Conservation (phyloP, 92 coral and sea anemone genomes). For the Muricea muricata region DNA sequence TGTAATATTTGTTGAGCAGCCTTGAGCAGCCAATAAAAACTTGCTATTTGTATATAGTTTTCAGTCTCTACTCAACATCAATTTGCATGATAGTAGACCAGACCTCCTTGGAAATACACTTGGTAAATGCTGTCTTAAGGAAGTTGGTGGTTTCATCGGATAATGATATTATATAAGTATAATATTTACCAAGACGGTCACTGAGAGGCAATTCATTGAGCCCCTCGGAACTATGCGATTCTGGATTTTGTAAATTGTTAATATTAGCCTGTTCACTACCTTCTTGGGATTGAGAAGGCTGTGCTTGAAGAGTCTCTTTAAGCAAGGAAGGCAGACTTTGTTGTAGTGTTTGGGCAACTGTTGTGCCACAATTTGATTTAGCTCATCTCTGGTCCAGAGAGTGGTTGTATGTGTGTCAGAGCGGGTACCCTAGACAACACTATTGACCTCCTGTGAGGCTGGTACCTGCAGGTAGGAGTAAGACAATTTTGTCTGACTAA, state of each 20-base stretch:
- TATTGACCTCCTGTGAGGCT: background rate
- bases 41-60: no score
- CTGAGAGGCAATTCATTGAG: background rate
- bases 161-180: conserved; percentile 24
- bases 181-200: conserved; percentile 41
- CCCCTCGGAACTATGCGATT: background rate
- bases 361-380: no score
- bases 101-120: conserved; percentile 50
- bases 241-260: background rate
- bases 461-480: background rate
- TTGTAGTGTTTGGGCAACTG: no score
- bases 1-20: no score
- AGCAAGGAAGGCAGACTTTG: no score
- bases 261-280: background rate
- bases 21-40: no score
- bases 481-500: no score
- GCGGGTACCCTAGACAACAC: conserved; percentile 1
- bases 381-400: no score
- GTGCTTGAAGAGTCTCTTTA: background rate
- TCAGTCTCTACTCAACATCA: no score
- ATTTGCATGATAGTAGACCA: conserved; percentile 37
- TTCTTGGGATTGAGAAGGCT: background rate
- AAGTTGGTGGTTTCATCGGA: conserved; percentile 19
- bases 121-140: conserved; percentile 34
- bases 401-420: background rate